Evolutionary conservation across 2,113 vertebrate species (phyloP).

Genomic region (Carassius carassius): DNA sequence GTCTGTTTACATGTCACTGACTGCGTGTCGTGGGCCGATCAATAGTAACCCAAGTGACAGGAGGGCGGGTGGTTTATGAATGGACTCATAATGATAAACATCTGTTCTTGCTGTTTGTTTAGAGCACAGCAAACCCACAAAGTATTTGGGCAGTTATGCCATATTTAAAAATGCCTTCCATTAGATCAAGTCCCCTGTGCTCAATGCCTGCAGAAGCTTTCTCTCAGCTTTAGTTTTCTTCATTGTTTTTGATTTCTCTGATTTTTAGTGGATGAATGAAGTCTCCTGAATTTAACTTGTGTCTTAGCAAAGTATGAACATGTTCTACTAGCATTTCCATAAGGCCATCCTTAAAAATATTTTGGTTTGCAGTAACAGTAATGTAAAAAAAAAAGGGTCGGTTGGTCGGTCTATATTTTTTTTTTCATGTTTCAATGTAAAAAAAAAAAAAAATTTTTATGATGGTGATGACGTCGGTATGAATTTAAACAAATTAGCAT

Average conservation of each 20-base stretch:
- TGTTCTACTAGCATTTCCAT: no score
- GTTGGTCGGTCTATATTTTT: no score
- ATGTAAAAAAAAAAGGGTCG: no score
- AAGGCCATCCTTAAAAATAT: no score
- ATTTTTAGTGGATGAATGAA: no score
- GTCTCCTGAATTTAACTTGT: no score
- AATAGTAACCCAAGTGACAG: not conserved
- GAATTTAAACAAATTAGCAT: no score
- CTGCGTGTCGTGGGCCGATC: not conserved
- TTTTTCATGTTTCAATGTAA: no score
- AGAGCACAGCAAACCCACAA: not conserved
- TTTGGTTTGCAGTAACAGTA: no score
- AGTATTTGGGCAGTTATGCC: not conserved
- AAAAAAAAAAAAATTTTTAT: no score
- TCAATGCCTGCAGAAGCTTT: not conserved
- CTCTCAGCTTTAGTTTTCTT: not conserved
- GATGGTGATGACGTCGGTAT: no score
- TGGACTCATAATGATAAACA: slow-evolving; percentile 11
- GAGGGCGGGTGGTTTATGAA: slow-evolving; percentile 19
- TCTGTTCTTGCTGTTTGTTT: not conserved
- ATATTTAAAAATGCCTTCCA: not conserved
- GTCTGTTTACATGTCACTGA: not conserved
- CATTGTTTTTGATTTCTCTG: not conserved
- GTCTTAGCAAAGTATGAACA: no score
- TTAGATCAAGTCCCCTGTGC: not conserved